Evolutionary conservation across 2,888 invertebrate species (phyloP).

Genomic region (Octonoba sinensis): DNA sequence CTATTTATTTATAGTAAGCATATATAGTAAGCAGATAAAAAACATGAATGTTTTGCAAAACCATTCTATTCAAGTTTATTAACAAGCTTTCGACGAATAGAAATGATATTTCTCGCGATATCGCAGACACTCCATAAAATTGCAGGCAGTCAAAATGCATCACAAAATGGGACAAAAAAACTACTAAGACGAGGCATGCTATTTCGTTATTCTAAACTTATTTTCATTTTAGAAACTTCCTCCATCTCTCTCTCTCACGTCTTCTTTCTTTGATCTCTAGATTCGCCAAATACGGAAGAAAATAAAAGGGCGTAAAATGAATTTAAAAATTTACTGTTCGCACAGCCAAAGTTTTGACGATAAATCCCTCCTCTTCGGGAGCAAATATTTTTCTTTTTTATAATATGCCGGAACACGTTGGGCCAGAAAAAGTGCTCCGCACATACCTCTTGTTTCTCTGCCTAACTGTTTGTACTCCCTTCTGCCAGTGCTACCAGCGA

Average conservation of each 20-base stretch:
- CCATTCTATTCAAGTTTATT: too few species aligned
- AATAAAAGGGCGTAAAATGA: conserved; percentile 41
- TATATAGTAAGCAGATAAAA: too few species aligned
- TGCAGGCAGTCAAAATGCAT: too few species aligned
- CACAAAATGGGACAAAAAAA: too few species aligned
- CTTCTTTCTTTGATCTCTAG: neutral
- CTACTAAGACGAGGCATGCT: too few species aligned
- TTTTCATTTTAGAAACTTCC: conserved; percentile 2
- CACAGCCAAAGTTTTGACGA: conserved; percentile 21
- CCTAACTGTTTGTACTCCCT: conserved; percentile 47
- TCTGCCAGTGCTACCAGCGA: conserved; percentile 31
- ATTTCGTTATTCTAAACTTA: too few species aligned
- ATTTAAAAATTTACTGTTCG: conserved; percentile 49
- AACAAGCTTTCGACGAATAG: too few species aligned
- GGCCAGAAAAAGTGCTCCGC: conserved; percentile 22
- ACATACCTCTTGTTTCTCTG: conserved; percentile 18
- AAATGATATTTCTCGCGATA: too few species aligned
- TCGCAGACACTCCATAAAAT: too few species aligned
- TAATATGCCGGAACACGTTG: conserved; percentile 22
- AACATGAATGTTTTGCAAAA: too few species aligned
- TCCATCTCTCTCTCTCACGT: neutral
- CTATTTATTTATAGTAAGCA: too few species aligned
- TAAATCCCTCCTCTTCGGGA: conserved; percentile 41
- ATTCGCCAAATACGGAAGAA: too few species aligned
- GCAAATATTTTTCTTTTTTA: conserved; percentile 41